A percentile compares a stretch with the other conserved stretches of the same genome.
phyloP scores from a whole-genome alignment of 1,140 invertebrate species.

The Diachasmimorpha longicaudata region DNA sequence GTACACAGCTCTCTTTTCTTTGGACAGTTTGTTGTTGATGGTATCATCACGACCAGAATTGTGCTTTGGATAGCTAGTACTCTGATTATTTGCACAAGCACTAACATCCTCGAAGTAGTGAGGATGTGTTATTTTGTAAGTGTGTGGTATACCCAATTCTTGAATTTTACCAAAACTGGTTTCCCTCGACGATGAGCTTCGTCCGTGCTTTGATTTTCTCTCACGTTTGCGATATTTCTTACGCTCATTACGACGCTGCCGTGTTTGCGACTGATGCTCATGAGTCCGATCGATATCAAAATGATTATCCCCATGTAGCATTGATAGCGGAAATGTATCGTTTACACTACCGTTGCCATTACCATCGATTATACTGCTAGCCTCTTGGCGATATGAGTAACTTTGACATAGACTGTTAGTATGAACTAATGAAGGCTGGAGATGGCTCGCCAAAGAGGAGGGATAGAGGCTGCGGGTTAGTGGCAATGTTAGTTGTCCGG shows the following conservation, averaged over 20 bases:
- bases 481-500: slow-evolving; percentile 59
- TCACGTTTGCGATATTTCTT: slow-evolving; percentile 51
- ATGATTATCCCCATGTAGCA: slow-evolving; percentile 3
- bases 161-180: slow-evolving; percentile 49
- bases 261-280: slow-evolving; percentile 38
- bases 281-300: slow-evolving; percentile 20
- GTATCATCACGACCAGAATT: neutral
- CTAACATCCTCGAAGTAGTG: slow-evolving; percentile 58
- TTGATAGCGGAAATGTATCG: slow-evolving; percentile 17
- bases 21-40: neutral
- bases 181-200: slow-evolving; percentile 42
- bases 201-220: slow-evolving; percentile 42
- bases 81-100: slow-evolving; percentile 41
- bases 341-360: slow-evolving; percentile 13
- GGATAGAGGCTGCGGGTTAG: slow-evolving; percentile 55
- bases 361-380: neutral
- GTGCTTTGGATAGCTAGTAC: neutral
- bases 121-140: slow-evolving; percentile 57
- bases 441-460: slow-evolving; percentile 54
- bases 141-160: slow-evolving; percentile 53
- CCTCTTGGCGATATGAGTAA: slow-evolving; percentile 9
- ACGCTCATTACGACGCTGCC: slow-evolving; percentile 46
- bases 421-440: slow-evolving; percentile 53
- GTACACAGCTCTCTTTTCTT: neutral
- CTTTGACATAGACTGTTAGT: slow-evolving; percentile 36